phyloP scores from a whole-genome alignment of 2,113 vertebrate genomes.

The Semnornis frantzii region DNA sequence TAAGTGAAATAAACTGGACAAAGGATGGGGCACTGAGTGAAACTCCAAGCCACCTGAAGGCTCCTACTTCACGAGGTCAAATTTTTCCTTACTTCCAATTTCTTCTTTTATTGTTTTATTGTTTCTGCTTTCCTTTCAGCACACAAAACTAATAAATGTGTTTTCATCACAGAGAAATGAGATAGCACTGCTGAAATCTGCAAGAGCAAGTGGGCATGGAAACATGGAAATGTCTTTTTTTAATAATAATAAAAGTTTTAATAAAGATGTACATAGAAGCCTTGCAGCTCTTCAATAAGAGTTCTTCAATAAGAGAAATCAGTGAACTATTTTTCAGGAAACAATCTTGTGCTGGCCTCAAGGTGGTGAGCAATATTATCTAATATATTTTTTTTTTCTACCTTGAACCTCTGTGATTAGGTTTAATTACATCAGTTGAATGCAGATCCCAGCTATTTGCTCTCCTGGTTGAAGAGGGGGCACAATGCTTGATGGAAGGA shows the following conservation, averaged over 20 bases:
- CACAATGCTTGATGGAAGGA: background rate
- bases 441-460: background rate
- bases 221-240: background rate
- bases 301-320: background rate
- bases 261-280: background rate
- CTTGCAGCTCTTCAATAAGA: constrained; percentile 23
- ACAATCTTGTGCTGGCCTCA: background rate
- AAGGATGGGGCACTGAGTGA: background rate
- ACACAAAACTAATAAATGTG: background rate
- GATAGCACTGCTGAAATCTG: background rate
- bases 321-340: background rate
- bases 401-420: background rate
- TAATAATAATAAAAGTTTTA: constrained; percentile 21
- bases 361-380: background rate
- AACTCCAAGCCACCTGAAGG: background rate
- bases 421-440: background rate
- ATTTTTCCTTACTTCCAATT: background rate
- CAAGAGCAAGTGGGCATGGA: background rate
- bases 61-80: background rate
- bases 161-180: constrained; percentile 1
- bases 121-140: background rate
- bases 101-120: background rate
- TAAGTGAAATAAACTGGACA: background rate
- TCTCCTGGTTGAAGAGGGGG: background rate
- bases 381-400: background rate